These are phyloP conservation scores for Centropus bengalensis DNA, from an alignment of 2,113 vertebrate genomes.

Conservation along the genomic window DNA sequence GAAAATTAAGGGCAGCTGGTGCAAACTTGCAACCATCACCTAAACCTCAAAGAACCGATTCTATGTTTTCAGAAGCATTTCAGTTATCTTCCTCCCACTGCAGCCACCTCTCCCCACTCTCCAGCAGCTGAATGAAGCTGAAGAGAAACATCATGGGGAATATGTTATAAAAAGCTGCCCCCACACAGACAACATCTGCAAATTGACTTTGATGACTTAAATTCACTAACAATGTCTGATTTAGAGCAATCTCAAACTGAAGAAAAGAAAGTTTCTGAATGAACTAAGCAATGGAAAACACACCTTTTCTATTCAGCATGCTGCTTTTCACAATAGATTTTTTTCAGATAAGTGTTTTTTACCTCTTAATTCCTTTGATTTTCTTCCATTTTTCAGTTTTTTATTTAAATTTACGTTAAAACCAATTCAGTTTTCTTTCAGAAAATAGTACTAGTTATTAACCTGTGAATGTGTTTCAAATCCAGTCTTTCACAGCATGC, in stretches of 20 bases:
- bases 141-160: neutral
- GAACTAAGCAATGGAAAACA: neutral
- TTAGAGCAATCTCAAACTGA: neutral
- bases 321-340: neutral
- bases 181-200: neutral
- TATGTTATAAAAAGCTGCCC: neutral
- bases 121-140: neutral
- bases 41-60: neutral
- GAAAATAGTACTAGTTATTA: neutral
- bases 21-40: neutral
- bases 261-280: conserved; percentile 4
- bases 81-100: neutral
- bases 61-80: neutral
- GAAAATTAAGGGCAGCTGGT: neutral
- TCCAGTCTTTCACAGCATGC: neutral
- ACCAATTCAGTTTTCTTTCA: neutral
- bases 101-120: neutral
- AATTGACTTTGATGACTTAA: conserved; percentile 11
- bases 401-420: neutral
- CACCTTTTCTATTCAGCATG: neutral
- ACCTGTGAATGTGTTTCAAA: neutral
- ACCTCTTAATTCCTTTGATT: neutral
- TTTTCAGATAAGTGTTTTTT: neutral
- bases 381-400: neutral
- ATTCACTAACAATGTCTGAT: neutral